Evolutionary conservation across 2,888 invertebrate species (phyloP).

Genomic region (Thecocarcelia acutangulata): DNA sequence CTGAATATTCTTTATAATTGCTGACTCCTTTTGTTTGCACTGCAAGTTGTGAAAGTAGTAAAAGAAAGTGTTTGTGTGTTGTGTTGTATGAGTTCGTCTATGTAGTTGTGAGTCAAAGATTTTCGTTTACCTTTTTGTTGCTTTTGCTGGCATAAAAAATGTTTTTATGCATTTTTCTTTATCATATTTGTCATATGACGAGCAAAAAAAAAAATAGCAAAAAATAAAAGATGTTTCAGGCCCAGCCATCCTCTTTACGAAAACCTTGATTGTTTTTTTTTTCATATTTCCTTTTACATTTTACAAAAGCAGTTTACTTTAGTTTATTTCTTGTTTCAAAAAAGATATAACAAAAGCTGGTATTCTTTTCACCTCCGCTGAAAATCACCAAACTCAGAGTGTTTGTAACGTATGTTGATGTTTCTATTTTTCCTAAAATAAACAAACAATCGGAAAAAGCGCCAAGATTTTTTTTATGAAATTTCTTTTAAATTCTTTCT

Average conservation of each 20-base stretch:
- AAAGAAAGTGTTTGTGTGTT: too few species aligned
- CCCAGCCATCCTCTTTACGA: constrained; percentile 10
- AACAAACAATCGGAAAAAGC: too few species aligned
- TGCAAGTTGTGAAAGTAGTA: not conserved
- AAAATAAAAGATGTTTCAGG: constrained; percentile 32
- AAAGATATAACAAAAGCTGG: constrained; percentile 3
- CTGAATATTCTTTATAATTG: constrained; percentile 30
- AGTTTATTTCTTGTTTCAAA: not conserved
- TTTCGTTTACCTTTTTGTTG: not conserved
- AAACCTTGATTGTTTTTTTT: constrained; percentile 1
- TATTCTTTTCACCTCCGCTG: constrained; percentile 3
- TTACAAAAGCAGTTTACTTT: constrained; percentile 36
- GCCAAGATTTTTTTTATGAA: too few species aligned
- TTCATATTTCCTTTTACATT: not conserved
- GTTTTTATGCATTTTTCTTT: constrained; percentile 1
- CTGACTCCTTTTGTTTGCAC: constrained; percentile 29
- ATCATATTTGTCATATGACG: constrained; percentile 16
- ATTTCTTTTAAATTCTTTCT: constrained; percentile 8
- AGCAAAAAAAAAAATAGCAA: not conserved
- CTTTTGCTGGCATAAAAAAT: not conserved
- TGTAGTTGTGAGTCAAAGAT: not conserved
- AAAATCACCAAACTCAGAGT: not conserved
- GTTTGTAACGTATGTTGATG: constrained; percentile 20
- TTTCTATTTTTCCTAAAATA: constrained; percentile 12
- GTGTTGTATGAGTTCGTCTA: not conserved